Conservation (phyloP, 2,888 invertebrate genomes). For the Lepidonotus clava region DNA sequence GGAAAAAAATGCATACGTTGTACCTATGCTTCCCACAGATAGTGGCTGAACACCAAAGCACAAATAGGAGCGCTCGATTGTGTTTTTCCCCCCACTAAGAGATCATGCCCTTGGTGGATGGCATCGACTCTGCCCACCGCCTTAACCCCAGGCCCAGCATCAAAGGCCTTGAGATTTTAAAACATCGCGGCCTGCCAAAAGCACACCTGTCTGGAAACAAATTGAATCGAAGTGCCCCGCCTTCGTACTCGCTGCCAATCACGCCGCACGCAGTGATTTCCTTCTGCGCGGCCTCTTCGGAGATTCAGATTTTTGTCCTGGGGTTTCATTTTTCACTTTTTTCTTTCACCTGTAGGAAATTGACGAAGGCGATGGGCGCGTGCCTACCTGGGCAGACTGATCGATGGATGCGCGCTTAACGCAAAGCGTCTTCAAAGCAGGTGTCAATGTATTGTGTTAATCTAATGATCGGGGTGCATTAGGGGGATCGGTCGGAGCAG, state of each 20-base stretch:
- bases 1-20: too few relatives aligned
- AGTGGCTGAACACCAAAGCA: neutral
- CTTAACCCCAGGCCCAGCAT: neutral
- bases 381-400: neutral
- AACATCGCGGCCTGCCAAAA: conserved; percentile 33
- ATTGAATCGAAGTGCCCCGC: conserved; percentile 36
- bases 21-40: neutral
- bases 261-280: neutral
- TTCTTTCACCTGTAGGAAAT: neutral
- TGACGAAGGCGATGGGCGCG: neutral
- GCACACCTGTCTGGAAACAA: conserved; percentile 28
- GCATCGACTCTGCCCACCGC: neutral
- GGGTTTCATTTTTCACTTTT: neutral
- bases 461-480: conserved; percentile 37
- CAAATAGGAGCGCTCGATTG: neutral
- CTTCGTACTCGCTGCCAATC: neutral
- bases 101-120: neutral
- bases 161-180: conserved; percentile 1
- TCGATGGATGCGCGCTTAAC: neutral
- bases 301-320: neutral
- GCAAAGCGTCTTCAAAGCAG: conserved; percentile 20
- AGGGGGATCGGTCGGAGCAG: neutral
- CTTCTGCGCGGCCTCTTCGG: neutral
- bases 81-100: neutral
- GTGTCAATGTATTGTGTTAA: conserved; percentile 42